Conservation (phyloP, 2,888 invertebrate species). For the Andrena marginata region DNA sequence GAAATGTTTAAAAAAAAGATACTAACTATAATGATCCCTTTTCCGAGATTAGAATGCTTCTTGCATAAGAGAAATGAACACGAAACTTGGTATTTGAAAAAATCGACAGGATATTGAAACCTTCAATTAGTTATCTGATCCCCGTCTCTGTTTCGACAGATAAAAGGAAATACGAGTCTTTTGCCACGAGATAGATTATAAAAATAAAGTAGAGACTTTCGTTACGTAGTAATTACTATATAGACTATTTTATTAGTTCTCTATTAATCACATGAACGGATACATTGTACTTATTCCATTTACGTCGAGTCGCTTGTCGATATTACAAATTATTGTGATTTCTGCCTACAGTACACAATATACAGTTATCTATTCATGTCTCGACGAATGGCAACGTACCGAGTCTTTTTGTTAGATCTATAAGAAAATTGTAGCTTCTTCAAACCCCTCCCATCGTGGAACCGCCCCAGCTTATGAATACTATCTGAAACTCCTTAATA, state of each 20-base stretch:
- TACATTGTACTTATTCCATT: slow-evolving; percentile 43
- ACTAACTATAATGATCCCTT: not conserved
- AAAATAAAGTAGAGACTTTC: slow-evolving; percentile 1
- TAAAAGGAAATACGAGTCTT: not conserved
- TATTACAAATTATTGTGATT: slow-evolving; percentile 38
- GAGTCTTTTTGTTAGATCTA: slow-evolving; percentile 4
- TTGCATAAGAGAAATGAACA: too few relatives aligned
- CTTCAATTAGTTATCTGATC: not conserved
- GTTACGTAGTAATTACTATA: slow-evolving; percentile 10
- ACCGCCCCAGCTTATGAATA: not conserved
- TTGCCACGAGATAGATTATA: not conserved
- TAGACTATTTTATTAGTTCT: slow-evolving; percentile 19
- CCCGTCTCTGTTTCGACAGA: not conserved
- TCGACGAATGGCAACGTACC: slow-evolving; percentile 4
- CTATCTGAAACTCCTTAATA: not conserved
- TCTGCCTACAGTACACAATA: slow-evolving; percentile 25
- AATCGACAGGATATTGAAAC: not conserved
- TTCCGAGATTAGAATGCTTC: too few relatives aligned
- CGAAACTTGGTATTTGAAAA: not conserved
- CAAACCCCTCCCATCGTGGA: not conserved
- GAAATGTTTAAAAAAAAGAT: not conserved
- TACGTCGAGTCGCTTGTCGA: slow-evolving; percentile 8
- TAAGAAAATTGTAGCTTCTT: slow-evolving; percentile 11
- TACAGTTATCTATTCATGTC: slow-evolving; percentile 11
- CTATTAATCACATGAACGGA: slow-evolving; percentile 27